Base-by-base conservation (phyloP, 2,797 vertebrate species). In the Esox lucius region DNA sequence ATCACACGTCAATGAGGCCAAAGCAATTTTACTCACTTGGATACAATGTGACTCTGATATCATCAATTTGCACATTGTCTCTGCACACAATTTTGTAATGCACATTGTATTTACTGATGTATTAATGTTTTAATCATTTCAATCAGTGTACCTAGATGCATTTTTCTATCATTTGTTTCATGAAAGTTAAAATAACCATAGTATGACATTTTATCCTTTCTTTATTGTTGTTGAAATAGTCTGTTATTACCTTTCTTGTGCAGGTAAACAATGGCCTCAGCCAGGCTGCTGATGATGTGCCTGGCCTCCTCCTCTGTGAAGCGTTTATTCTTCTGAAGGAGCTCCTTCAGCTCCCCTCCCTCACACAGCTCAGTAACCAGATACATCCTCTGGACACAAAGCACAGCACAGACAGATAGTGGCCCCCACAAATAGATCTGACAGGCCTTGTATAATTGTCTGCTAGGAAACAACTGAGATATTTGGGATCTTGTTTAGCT, bases 361-460 rank as follows among this genome's bases (percentile, higher is more conserved):
- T 93, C 92, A 76, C 95, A 96, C 77, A 96, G 91, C 80, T 96
- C 95, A 78, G 94, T 95, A 83, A 96, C 94, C 87, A 97, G 93
- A 88, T 93, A 96, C 83, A 93, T 94, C 88, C 85, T 92, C 95
- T 97, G 88, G 86, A 82, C 84, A 76, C 22, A 70, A 75, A 83
- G 33, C 62, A 69, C 33, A 76, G 22, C 62, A 69, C 17, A 62
- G 48, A 62, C 31, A 83, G 59, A 78, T 59, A 79, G 83, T 68
- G 17, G 70, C 72, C 70, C 51, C 68, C 28, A 81, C 31, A 48
- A 78, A 56, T 61, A 15, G 75, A 71, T 75, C 72, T 59, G 68
- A 22, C 19, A 0, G 3, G 53, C n/a, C 53, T 59, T 68, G 5
- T 19, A 8, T 33, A 68, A 26, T 15, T 24, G 12, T 28, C 61